A percentile compares a stretch with the other conserved stretches of the same genome.
These are phyloP conservation scores for Merluccius polli DNA, from an alignment of 2,797 vertebrate species.

Conservation along the genomic window DNA sequence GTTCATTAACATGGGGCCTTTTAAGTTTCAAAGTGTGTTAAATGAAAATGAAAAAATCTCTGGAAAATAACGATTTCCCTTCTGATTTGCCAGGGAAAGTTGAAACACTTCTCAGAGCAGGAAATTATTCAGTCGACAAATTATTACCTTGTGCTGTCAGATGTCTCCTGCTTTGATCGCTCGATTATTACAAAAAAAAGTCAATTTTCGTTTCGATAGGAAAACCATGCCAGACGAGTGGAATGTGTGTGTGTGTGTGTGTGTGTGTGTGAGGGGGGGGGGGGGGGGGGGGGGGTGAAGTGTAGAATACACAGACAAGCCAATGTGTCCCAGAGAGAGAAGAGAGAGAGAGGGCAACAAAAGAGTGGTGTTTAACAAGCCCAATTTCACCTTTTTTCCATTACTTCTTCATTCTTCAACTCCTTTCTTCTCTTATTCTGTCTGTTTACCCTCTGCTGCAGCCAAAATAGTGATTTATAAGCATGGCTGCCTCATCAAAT, in stretches of 20 bases:
- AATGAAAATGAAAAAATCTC: background rate
- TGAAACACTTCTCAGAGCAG: background rate
- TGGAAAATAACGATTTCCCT: background rate
- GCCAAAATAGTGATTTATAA: slow-evolving; percentile 5
- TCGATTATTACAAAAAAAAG: background rate
- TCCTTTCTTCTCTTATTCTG: background rate
- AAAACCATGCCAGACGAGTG: background rate
- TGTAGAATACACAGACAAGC: background rate
- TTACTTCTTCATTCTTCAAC: background rate
- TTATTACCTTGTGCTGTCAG: background rate
- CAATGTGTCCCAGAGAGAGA: background rate
- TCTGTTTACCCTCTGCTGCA: slow-evolving; percentile 18
- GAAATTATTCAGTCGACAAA: background rate
- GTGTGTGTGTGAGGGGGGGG: background rate
- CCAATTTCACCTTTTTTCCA: background rate
- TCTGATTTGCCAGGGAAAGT: background rate
- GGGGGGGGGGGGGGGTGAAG: background rate
- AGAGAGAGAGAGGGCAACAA: background rate
- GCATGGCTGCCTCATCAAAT: background rate
- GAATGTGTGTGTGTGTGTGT: background rate
- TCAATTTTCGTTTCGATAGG: background rate
- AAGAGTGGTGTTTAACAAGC: background rate
- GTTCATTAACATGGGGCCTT: too few species aligned
- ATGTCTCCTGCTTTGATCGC: background rate
- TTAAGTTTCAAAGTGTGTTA: background rate